Conservation (phyloP, 2,888 invertebrate species). For the Phania funesta region DNA sequence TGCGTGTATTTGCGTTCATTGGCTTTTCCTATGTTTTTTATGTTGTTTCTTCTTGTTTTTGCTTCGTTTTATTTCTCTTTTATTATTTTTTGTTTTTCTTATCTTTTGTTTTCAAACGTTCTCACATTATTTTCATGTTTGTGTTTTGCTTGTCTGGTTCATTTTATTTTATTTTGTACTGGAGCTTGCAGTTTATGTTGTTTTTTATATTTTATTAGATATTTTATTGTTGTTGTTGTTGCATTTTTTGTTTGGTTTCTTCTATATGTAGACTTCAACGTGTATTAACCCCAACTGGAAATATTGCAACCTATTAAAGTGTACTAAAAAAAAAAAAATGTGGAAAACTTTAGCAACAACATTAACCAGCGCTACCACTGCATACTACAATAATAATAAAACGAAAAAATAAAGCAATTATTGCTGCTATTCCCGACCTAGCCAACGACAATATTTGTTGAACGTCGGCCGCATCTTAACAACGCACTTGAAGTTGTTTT, state of each 20-base stretch:
- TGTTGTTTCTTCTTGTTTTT: conserved; percentile 57
- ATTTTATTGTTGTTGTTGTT: conserved; percentile 37
- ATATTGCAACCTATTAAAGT: conserved; percentile 34
- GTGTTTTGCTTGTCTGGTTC: conserved; percentile 60
- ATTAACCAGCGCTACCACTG: neutral
- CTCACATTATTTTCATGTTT: conserved; percentile 64
- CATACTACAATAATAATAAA: neutral
- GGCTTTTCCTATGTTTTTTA: conserved; percentile 45
- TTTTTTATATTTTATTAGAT: conserved; percentile 28
- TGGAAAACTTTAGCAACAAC: neutral
- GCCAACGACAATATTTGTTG: conserved; percentile 76
- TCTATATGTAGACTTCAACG: conserved; percentile 61
- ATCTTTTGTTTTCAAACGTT: conserved; percentile 70
- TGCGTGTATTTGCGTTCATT: conserved; percentile 58
- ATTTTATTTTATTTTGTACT: conserved; percentile 35
- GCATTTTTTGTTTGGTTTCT: conserved; percentile 69
- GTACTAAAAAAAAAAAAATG: conserved; percentile 15
- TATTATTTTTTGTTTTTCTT: conserved; percentile 47
- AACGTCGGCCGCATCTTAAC: conserved; percentile 27
- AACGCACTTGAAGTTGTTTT: conserved; percentile 20
- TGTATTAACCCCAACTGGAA: conserved; percentile 60
- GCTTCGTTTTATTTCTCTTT: conserved; percentile 3
- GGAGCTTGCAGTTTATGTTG: conserved; percentile 61
- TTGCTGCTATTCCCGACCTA: conserved; percentile 75
- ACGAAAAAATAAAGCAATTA: conserved; percentile 4